Percentiles rank a stretch among this genome's conserved stretches.
Evolutionary conservation across 2,113 vertebrate genomes (phyloP).

Genomic region (Eubucco bourcierii): DNA sequence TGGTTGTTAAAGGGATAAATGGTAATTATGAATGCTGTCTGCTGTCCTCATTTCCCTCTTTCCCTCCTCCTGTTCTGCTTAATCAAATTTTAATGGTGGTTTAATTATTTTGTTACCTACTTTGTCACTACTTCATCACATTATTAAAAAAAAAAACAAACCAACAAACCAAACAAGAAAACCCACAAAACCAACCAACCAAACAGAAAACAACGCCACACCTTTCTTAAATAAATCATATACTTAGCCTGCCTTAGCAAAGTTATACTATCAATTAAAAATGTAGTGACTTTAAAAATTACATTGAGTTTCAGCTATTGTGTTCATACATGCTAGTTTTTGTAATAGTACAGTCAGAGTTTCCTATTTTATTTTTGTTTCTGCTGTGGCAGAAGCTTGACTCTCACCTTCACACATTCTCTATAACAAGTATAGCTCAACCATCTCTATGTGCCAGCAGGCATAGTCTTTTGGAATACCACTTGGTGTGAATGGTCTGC

Average conservation of each 20-base stretch:
- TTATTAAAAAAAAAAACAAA: background rate
- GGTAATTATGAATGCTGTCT: constrained; percentile 40
- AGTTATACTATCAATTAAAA: background rate
- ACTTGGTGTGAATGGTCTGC: background rate
- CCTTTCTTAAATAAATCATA: background rate
- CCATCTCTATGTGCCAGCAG: background rate
- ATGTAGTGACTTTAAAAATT: background rate
- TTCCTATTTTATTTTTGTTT: background rate
- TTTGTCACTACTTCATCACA: background rate
- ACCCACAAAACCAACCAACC: too few species aligned
- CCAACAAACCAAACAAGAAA: background rate
- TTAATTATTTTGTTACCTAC: constrained; percentile 13
- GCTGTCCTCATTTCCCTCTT: background rate
- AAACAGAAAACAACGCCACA: too few species aligned
- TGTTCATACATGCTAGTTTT: background rate
- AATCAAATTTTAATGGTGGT: constrained; percentile 36
- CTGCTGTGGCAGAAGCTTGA: background rate
- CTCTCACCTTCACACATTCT: background rate
- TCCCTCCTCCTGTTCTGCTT: background rate
- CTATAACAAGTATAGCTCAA: background rate
- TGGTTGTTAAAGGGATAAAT: background rate
- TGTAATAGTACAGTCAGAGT: background rate
- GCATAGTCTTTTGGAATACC: background rate
- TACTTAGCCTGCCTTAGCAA: background rate
- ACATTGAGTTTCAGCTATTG: background rate